phyloP scores from a whole-genome alignment of 2,888 invertebrate genomes.

The Deilephila elpenor region DNA sequence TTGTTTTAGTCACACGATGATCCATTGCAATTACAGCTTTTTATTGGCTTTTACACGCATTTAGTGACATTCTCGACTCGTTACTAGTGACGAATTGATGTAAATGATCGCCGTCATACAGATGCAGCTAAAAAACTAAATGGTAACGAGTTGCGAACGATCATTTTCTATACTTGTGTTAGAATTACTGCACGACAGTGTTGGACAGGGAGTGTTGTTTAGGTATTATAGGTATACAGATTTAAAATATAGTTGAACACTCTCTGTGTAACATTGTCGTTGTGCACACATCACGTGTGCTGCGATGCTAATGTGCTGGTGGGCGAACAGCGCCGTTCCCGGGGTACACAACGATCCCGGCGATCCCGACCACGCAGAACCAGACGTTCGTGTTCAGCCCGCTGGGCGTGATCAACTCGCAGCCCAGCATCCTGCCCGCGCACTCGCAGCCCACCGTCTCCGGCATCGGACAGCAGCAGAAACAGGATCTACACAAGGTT shows the following conservation, averaged over 20 bases:
- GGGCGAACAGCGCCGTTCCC: slow-evolving; percentile 84
- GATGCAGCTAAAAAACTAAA: not conserved
- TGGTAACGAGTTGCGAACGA: slow-evolving; percentile 23
- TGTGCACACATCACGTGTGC: no score
- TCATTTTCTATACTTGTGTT: slow-evolving; percentile 25
- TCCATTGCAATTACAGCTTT: slow-evolving; percentile 53
- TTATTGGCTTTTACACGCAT: slow-evolving; percentile 55
- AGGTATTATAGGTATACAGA: not conserved
- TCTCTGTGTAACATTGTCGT: no score
- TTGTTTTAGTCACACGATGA: slow-evolving; percentile 41
- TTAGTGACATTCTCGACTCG: slow-evolving; percentile 37
- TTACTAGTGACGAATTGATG: slow-evolving; percentile 34
- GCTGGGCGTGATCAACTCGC: slow-evolving; percentile 88
- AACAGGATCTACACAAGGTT: slow-evolving; percentile 89
- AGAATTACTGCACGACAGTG: not conserved
- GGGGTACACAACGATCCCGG: slow-evolving; percentile 91
- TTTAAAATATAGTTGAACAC: no score
- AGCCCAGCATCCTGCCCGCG: slow-evolving; percentile 87
- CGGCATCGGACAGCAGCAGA: slow-evolving; percentile 83
- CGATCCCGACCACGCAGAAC: slow-evolving; percentile 90
- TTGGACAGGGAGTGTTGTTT: not conserved
- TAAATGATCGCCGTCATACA: slow-evolving; percentile 22
- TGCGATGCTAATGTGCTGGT: not conserved
- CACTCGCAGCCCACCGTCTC: slow-evolving; percentile 82
- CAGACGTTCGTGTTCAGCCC: slow-evolving; percentile 92